Base-by-base conservation (phyloP, 2,888 invertebrate genomes). In the Nudaria mundana region DNA sequence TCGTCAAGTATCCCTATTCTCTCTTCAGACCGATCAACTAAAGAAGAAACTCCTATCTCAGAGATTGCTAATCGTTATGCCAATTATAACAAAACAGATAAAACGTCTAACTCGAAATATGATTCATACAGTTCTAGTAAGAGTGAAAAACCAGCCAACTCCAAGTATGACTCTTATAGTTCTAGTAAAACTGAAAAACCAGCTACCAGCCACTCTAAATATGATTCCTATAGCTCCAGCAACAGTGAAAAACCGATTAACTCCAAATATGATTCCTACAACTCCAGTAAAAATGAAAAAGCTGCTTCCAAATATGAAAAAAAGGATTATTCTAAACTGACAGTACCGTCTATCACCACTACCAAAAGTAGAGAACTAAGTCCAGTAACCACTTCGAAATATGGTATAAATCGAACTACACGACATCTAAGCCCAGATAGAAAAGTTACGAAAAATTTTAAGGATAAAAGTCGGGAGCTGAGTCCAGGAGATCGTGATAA, bases 361-460 rank as follows among this genome's bases (percentile, higher is more conserved):
- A 75, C 69, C 2, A 78, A 78, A 64, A 91, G 90, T 46, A 82
- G 91, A 58, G 91, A 91, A 56, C 89, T 90, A 2, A 91, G 91
- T 66, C 91, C 91, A 3, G 78, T 85, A 37, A 76, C 84, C 45
- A 72, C 79, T 36, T 80, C 84, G 24, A 86, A 85, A 63, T 89
- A 87, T 46, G 77, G 74, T 56, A 63, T 83, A 46, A 83, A 71
- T 51, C 70, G 81, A 63, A 59, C 81, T 38, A 80, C 90, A 12
- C 77, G 90, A 44, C 89, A 88, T 37, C 66, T 86, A 4, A 90
- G 91, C 61, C 90, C 91, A 7, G 90, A 87, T 14, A 82, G 86
- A 54, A 79, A 76, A 71, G 61, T 63, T 28, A 62, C 71, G 5
- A 86, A 82, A 66, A 76, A 48, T 50, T 75, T 63, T 43, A 85